Percentiles rank a stretch among this genome's conserved stretches.
Conservation (phyloP, 2,888 invertebrate species). For the Chaetoderma sp. region DNA sequence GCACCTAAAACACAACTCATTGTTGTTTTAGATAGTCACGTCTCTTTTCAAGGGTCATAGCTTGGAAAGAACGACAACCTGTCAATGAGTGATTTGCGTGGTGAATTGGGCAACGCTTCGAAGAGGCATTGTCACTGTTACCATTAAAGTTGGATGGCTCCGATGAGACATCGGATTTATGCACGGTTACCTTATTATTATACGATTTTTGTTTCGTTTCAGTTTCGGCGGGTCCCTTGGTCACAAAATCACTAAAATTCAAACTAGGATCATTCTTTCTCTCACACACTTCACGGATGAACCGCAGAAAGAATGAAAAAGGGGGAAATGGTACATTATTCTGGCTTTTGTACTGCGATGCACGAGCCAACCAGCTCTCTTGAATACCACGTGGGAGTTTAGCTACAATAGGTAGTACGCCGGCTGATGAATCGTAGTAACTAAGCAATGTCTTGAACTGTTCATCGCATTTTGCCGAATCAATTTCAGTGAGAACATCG, state of each 20-base stretch:
- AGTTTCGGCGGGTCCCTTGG: no score
- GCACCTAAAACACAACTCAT: no score
- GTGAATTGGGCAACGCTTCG: no score
- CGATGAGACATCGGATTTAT: no score
- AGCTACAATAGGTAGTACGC: not conserved
- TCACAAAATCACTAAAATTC: not conserved
- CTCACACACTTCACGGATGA: constrained; percentile 13
- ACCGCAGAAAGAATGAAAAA: constrained; percentile 6
- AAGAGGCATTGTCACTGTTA: no score
- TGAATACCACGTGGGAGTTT: not conserved
- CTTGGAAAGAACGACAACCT: no score
- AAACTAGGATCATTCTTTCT: constrained; percentile 16
- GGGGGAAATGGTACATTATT: constrained; percentile 19
- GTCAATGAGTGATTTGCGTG: no score
- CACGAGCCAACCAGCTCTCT: constrained; percentile 1
- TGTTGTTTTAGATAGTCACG: no score
- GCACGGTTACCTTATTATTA: no score
- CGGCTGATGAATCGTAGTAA: not conserved
- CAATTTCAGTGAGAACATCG: not conserved
- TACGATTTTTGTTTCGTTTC: no score
- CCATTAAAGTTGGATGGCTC: no score
- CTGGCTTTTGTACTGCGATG: constrained; percentile 10
- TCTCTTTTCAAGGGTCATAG: no score
- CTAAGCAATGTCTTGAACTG: not conserved
- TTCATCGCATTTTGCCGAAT: not conserved